A percentile compares a stretch with the other conserved stretches of the same genome.
Conservation (phyloP, 1,140 invertebrate species). For the Nixonia krombeini region DNA sequence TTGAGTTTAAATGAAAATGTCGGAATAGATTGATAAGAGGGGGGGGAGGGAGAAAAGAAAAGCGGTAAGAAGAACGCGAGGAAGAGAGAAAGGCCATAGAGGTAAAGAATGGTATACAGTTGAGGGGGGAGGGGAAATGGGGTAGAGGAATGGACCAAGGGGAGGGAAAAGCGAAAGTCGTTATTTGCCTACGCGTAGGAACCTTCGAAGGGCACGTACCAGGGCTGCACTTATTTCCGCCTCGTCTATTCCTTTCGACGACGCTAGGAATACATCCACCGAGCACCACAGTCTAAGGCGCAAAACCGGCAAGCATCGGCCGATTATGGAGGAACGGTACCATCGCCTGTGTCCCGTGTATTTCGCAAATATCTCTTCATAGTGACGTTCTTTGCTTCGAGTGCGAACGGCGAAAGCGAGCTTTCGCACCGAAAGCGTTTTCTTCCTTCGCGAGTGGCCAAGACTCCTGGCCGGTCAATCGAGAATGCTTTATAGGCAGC, state of each 20-base stretch:
- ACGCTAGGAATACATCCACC: conserved; percentile 46
- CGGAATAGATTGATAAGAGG: not conserved
- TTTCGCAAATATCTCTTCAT: not conserved
- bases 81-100: not conserved
- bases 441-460: no score
- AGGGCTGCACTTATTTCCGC: conserved; percentile 38
- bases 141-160: no score
- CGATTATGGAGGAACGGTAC: conserved; percentile 36
- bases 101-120: no score
- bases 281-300: conserved; percentile 49
- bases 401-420: not conserved
- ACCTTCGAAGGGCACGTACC: conserved; percentile 14
- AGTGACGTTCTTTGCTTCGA: not conserved
- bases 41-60: not conserved
- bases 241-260: conserved; percentile 33
- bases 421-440: no score
- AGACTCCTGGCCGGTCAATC: no score
- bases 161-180: conserved; percentile 12
- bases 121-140: not conserved
- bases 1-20: no score
- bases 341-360: not conserved
- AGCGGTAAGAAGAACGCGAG: not conserved
- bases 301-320: conserved; percentile 21
- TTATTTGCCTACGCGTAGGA: conserved; percentile 26
- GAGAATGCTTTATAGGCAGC: no score